These are phyloP conservation scores for Drosophila watanabei DNA, from an alignment of 1,140 invertebrate species.

Conservation along the genomic window DNA sequence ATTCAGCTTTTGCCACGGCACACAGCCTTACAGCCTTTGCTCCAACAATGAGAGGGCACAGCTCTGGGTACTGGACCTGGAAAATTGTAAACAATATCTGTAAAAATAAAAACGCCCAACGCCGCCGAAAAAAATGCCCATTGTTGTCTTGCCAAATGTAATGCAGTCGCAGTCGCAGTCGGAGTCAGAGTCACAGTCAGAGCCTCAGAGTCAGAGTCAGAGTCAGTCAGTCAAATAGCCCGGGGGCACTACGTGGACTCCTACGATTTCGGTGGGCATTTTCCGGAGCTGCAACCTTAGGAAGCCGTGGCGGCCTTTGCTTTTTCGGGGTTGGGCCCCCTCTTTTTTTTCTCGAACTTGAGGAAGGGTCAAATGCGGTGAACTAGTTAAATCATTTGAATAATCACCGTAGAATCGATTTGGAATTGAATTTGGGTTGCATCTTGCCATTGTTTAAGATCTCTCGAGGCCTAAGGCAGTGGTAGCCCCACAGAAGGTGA, in stretches of 20 bases:
- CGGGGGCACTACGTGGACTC: conserved; percentile 32
- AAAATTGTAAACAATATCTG: conserved; percentile 81
- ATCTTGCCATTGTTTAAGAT: conserved; percentile 20
- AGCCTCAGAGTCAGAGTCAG: background rate
- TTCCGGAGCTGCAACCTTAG: conserved; percentile 36
- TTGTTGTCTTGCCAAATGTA: conserved; percentile 79
- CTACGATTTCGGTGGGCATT: conserved; percentile 31
- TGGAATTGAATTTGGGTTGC: conserved; percentile 54
- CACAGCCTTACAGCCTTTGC: background rate
- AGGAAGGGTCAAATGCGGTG: conserved; percentile 54
- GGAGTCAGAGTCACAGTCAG: conserved; percentile 14
- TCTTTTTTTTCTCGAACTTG: conserved; percentile 32
- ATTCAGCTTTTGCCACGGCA: conserved; percentile 16
- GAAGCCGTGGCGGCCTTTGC: conserved; percentile 16
- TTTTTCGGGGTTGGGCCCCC: conserved; percentile 39
- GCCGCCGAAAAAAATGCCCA: conserved; percentile 71
- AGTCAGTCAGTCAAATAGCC: conserved; percentile 45
- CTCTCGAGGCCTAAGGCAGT: conserved; percentile 12
- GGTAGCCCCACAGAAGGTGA: conserved; percentile 43
- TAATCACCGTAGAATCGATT: conserved; percentile 47
- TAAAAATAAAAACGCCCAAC: conserved; percentile 84
- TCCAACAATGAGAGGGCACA: conserved; percentile 36
- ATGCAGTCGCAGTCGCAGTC: conserved; percentile 49
- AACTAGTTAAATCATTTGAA: conserved; percentile 64
- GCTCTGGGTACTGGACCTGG: conserved; percentile 44